Percentiles rank a stretch among this genome's conserved stretches.
These are phyloP conservation scores for Zosterops borbonicus DNA, from an alignment of 2,113 vertebrate species.

Conservation along the genomic window DNA sequence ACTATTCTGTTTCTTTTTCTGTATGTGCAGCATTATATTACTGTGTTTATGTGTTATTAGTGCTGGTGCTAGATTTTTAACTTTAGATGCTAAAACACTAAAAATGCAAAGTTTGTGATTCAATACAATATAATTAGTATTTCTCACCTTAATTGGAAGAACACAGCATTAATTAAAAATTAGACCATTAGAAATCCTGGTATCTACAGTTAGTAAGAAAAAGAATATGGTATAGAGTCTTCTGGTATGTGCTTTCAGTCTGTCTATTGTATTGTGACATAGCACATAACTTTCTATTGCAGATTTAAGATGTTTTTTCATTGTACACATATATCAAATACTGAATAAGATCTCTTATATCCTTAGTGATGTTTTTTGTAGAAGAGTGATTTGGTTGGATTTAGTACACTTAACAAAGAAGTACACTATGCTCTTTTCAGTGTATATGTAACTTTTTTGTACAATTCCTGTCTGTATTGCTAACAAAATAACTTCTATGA, in stretches of 20 bases:
- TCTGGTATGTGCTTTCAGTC: neutral
- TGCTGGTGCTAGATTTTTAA: neutral
- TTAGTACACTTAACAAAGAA: neutral
- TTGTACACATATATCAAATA: neutral
- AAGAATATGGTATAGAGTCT: neutral
- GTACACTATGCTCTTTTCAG: neutral
- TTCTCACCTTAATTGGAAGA: neutral
- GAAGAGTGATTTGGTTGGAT: neutral
- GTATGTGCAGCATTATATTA: neutral
- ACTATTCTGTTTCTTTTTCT: neutral
- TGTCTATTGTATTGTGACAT: neutral
- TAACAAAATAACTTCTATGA: neutral
- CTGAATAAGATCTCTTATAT: neutral
- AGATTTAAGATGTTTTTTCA: neutral
- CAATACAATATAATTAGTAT: neutral
- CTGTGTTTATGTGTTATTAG: neutral
- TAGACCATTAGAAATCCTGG: neutral
- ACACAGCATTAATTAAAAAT: neutral
- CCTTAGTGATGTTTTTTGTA: neutral
- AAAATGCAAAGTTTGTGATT: neutral
- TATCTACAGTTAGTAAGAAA: neutral
- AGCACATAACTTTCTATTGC: neutral
- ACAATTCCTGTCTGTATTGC: neutral
- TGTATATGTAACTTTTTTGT: neutral
- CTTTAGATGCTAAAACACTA: neutral